Conservation (phyloP, 2,113 vertebrate genomes). For the Geococcyx californianus region DNA sequence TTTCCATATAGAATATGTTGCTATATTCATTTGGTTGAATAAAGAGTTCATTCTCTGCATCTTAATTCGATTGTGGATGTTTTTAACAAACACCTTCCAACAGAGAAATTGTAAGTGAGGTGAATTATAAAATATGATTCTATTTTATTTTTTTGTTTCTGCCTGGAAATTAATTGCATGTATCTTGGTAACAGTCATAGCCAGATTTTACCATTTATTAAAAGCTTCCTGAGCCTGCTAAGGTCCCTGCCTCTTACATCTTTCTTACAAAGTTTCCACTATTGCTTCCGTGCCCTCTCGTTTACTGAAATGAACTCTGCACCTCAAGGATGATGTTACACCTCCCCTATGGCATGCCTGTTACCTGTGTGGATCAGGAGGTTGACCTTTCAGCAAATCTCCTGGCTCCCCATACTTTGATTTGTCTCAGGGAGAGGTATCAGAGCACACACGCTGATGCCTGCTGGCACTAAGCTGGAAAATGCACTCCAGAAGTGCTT, state of each 20-base stretch:
- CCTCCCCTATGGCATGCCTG: not conserved
- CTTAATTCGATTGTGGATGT: not conserved
- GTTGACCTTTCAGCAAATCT: not conserved
- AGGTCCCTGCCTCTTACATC: not conserved
- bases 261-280: not conserved
- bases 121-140: not conserved
- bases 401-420: not conserved
- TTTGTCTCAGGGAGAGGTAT: fast-evolving
- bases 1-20: not conserved
- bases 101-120: not conserved
- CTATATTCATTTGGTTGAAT: not conserved
- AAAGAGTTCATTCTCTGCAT: not conserved
- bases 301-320: not conserved
- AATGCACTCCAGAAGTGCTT: fast-evolving
- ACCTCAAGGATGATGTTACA: fast-evolving
- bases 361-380: fast-evolving
- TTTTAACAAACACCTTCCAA: not conserved
- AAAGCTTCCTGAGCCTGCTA: not conserved
- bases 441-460: fast-evolving
- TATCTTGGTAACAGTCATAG: not conserved
- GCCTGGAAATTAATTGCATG: not conserved
- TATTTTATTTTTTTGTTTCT: not conserved
- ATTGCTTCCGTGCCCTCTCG: not conserved
- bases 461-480: not conserved
- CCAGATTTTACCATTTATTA: not conserved